Base-by-base conservation (phyloP, 2,888 invertebrate species). In the Globia sparganii region DNA sequence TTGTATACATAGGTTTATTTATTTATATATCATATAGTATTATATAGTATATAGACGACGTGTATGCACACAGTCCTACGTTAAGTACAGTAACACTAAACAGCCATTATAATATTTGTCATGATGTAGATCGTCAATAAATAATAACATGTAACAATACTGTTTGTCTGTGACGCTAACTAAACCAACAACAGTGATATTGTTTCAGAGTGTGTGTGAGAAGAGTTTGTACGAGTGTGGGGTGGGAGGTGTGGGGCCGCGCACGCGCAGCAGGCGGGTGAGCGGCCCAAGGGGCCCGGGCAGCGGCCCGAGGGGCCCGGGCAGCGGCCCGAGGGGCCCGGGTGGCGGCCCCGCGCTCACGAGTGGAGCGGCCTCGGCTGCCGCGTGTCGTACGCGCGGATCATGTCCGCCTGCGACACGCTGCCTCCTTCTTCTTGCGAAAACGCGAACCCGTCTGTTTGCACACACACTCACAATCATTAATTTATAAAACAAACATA, bases 401-500 rank as follows among this genome's bases (percentile, higher is more conserved):
- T 99, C 93, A 99, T 98, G 92, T 99, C 99, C 87, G 99, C 98
- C 97, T 99, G 99, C 72, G 99, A 98, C 85, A 99, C 98, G 90
- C 98, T 98, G 87, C 99, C 99, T 93, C 99, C 99, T 97, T 99
- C 99, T 97, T 99, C 99, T 98, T 99, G 99, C 65, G 99, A 99
- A 97, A 99, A 99, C 88, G 99, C 99, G 97, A 98, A 99, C 86
- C 99, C 99, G 98, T 99, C 99, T 99, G 97, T 85, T 92, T 87
- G 80, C 76, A 77, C 84, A 80, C 80, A 86, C 89, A 83, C 81
- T 37, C 77, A 81, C 88, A 80, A 82, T 56, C 49, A 74, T 79
- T 66, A 80, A 62, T 66, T 78, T 34, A 68, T 43, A 56, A 58
- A 58, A 31, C n/a, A 61, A 61, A 62, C 8, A 37, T 18, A n/a